These are phyloP conservation scores for Pipistrellus pipistrellus DNA, from an alignment of 2,797 vertebrate species.

Conservation along the genomic window DNA sequence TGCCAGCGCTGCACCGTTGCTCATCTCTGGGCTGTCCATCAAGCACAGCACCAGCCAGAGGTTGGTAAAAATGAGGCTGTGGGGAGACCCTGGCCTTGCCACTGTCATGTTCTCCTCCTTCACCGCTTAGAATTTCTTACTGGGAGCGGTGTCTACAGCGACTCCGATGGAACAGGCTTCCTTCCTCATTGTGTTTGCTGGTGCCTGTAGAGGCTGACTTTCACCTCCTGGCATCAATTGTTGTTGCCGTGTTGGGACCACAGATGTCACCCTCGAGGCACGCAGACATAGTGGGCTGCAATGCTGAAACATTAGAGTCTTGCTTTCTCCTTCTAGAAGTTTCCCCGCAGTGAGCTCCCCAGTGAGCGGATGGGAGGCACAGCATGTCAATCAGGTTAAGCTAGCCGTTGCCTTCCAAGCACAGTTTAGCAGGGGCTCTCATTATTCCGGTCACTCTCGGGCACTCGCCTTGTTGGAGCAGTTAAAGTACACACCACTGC, in stretches of 20 bases:
- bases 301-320: background rate
- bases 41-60: background rate
- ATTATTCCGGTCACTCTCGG: slow-evolving; percentile 70
- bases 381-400: background rate
- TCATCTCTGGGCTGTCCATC: background rate
- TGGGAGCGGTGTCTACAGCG: background rate
- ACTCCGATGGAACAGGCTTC: background rate
- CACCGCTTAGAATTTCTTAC: background rate
- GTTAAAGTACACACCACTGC: slow-evolving; percentile 36
- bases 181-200: background rate
- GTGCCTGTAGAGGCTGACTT: background rate
- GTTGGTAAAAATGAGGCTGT: background rate
- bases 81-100: background rate
- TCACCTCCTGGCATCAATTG: background rate
- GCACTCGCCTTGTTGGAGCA: slow-evolving; percentile 48
- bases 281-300: background rate
- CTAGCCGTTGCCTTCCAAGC: slow-evolving; percentile 5
- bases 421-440: slow-evolving; percentile 65
- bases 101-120: background rate
- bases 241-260: background rate
- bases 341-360: background rate
- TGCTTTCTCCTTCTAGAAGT: background rate
- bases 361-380: slow-evolving; percentile 28
- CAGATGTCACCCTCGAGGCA: background rate
- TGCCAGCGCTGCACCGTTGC: background rate